Percentiles rank a stretch among this genome's conserved stretches.
Conservation (phyloP, 2,888 invertebrate species). For the Craniophora ligustri region DNA sequence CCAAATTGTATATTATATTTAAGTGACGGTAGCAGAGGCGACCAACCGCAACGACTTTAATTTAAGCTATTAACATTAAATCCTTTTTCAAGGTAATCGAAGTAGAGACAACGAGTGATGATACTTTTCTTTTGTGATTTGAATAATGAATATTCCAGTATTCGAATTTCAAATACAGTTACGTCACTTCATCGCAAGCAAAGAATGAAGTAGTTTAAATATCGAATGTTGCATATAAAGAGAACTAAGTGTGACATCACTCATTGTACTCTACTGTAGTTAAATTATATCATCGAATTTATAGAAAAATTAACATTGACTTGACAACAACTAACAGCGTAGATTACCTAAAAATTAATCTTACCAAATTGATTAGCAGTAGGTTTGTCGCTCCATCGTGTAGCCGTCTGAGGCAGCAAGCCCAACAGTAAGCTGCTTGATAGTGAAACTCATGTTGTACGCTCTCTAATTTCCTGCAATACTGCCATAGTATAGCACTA, state of each 20-base stretch:
- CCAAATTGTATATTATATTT: constrained; percentile 47
- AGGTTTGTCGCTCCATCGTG: constrained; percentile 30
- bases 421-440: constrained; percentile 78
- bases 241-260: neutral
- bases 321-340: constrained; percentile 43
- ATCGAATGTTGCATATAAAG: neutral
- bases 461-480: constrained; percentile 82
- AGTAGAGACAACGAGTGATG: neutral
- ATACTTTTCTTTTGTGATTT: neutral
- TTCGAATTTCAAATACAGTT: neutral
- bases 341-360: constrained; percentile 44
- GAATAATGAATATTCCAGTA: neutral
- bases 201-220: too few relatives aligned
- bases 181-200: too few relatives aligned
- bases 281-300: constrained; percentile 33
- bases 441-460: constrained; percentile 75
- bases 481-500: constrained; percentile 79
- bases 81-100: constrained; percentile 28
- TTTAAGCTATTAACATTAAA: constrained; percentile 26
- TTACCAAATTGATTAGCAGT: constrained; percentile 60
- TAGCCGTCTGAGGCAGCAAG: constrained; percentile 62
- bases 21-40: constrained; percentile 26
- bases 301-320: constrained; percentile 22
- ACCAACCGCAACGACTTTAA: constrained; percentile 35
- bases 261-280: constrained; percentile 9